Evolutionary conservation across 2,888 invertebrate genomes (phyloP), one percentile per base, ranked within the genome.

Genomic region (Antitype chi): DNA sequence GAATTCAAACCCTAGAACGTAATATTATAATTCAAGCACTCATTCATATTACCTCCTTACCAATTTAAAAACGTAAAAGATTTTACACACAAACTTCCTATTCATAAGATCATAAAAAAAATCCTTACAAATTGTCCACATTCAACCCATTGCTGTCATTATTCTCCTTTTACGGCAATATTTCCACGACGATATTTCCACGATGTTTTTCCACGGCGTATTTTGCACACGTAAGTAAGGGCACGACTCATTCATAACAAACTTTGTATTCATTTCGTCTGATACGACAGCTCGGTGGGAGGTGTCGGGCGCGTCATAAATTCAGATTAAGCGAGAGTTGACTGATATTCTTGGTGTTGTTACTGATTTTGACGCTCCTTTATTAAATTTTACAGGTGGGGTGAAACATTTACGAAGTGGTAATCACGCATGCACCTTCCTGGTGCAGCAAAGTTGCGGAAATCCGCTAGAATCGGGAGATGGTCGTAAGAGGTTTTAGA

Each of bases 221-320:
- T 81, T 84, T 75, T 55, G 80, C 80, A 67, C 80, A 77, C 59
- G 64, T 57, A 80, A 69, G 78, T 84, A 74, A 81, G 86, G 85
- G 84, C 91, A 89, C 85, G 89, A 83, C 85, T 85, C 88, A 84
- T 90, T 89, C 88, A 91, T 89, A 90, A 91, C 82, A 77, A 88
- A 91, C 90, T 91, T 92, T 89, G 92, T 90, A 92, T 91, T 92
- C 90, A 91, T 91, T 91, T 89, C 87, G 87, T 82, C 83, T 88
- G 88, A 88, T 86, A 87, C 78, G 82, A 71, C 83, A 74, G 82
- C 85, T 86, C 78, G 76, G 85, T 74, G 79, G 82, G 85, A 84
- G 87, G 86, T 90, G 91, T 91, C 91, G 90, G 86, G 80, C 85
- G 79, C 86, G 83, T 87, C 90, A 91, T 92, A 92, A 91, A 92